A percentile compares a stretch with the other conserved stretches of the same genome.
These are phyloP conservation scores for Abrostola triplasia DNA, from an alignment of 2,888 invertebrate genomes.

Conservation along the genomic window DNA sequence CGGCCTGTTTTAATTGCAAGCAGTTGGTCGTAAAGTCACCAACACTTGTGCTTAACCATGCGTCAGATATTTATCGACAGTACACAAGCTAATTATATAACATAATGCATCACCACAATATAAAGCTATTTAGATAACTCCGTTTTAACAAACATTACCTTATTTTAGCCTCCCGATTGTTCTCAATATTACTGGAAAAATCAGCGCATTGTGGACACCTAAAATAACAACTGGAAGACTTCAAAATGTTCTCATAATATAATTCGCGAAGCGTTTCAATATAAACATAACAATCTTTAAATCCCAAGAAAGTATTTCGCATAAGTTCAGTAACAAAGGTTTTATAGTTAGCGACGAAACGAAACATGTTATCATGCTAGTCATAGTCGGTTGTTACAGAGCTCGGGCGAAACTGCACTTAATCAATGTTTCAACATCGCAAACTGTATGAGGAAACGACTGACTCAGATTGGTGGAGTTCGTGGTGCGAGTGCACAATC, in stretches of 20 bases:
- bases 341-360: conserved; percentile 34
- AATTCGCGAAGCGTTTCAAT: conserved; percentile 48
- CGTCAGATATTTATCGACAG: conserved; percentile 24
- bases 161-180: conserved; percentile 60
- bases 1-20: conserved; percentile 16
- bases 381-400: conserved; percentile 40
- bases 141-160: conserved; percentile 66
- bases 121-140: conserved; percentile 56
- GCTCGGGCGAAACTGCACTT: conserved; percentile 47
- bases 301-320: conserved; percentile 20
- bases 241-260: conserved; percentile 46
- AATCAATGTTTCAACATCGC: conserved; percentile 57
- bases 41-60: conserved; percentile 16
- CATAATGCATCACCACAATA: conserved; percentile 43
- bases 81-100: conserved; percentile 34
- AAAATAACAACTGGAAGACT: conserved; percentile 56
- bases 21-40: conserved; percentile 19
- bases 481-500: conserved; percentile 26
- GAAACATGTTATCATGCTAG: conserved; percentile 45
- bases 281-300: conserved; percentile 17
- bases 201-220: conserved; percentile 55
- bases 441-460: conserved; percentile 57
- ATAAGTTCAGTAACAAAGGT: conserved; percentile 29
- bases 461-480: conserved; percentile 41
- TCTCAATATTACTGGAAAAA: conserved; percentile 54